phyloP scores from a whole-genome alignment of 1,140 invertebrate genomes.

The Trichomalopsis sarcophagae region DNA sequence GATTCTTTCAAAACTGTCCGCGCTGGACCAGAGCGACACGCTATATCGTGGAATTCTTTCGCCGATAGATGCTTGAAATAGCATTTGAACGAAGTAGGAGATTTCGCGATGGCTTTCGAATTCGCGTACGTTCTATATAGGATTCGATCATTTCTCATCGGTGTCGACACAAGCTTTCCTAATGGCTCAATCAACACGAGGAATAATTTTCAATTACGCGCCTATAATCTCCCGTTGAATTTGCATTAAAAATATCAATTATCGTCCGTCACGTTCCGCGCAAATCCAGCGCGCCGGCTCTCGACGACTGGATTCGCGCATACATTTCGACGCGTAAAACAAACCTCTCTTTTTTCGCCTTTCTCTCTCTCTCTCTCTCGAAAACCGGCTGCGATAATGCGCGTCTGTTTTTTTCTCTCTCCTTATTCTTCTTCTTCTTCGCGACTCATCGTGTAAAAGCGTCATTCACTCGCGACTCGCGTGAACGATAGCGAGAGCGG shows the following conservation, averaged over 20 bases:
- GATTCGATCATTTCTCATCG: background rate
- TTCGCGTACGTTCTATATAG: no score
- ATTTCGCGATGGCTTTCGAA: background rate
- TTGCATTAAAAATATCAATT: background rate
- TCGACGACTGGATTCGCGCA: background rate
- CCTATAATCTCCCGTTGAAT: background rate
- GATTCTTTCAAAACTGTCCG: background rate
- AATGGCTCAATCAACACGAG: background rate
- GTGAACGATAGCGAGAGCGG: background rate
- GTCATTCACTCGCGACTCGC: background rate
- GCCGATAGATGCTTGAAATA: background rate
- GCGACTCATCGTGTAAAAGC: constrained; percentile 6
- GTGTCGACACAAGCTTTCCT: background rate
- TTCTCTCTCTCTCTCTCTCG: no score
- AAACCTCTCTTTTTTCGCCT: background rate
- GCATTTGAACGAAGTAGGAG: background rate
- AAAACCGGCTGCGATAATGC: background rate
- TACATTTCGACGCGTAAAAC: background rate
- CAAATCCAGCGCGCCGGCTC: background rate
- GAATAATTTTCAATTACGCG: background rate
- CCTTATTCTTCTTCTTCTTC: background rate
- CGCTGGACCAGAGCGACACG: no score
- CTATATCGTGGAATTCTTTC: no score
- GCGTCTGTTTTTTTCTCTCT: background rate
- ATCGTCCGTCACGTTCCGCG: no score